These are phyloP conservation scores for Drosophila putrida DNA, from an alignment of 2,888 invertebrate species.

Conservation along the genomic window DNA sequence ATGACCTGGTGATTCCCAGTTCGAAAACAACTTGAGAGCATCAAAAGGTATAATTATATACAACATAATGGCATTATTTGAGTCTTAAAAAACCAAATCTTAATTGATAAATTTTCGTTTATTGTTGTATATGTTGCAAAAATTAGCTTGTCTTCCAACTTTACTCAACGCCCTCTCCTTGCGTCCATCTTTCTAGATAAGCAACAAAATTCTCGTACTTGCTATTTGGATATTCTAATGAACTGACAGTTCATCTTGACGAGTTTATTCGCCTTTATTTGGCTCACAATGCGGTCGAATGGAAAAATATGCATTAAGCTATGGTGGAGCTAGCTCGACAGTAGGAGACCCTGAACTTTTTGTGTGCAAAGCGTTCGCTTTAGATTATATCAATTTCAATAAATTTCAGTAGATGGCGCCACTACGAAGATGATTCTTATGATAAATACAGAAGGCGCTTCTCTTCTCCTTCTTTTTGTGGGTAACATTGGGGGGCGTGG, in stretches of 20 bases:
- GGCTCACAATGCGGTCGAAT: constrained; percentile 61
- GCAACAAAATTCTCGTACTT: not conserved
- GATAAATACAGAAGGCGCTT: too few species aligned
- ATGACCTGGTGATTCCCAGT: constrained; percentile 65
- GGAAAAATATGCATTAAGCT: too few species aligned
- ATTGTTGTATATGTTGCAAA: constrained; percentile 1
- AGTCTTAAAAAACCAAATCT: constrained; percentile 4
- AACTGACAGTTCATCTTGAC: constrained; percentile 72
- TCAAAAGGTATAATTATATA: constrained; percentile 36
- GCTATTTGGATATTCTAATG: constrained; percentile 48
- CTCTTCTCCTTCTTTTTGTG: too few species aligned
- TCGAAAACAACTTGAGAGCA: constrained; percentile 18
- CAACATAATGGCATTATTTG: constrained; percentile 20
- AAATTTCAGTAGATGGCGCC: too few species aligned
- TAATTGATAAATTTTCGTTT: constrained; percentile 7
- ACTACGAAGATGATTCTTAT: too few species aligned
- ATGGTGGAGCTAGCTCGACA: too few species aligned
- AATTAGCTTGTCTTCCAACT: constrained; percentile 45
- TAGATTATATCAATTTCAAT: too few species aligned
- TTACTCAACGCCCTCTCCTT: constrained; percentile 26
- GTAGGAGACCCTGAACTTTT: too few species aligned
- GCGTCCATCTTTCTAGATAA: not conserved
- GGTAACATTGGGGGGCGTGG: too few species aligned
- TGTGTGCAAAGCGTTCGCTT: too few species aligned
- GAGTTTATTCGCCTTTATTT: constrained; percentile 73